phyloP scores from a whole-genome alignment of 2,888 invertebrate species.

The Teleogryllus oceanicus region DNA sequence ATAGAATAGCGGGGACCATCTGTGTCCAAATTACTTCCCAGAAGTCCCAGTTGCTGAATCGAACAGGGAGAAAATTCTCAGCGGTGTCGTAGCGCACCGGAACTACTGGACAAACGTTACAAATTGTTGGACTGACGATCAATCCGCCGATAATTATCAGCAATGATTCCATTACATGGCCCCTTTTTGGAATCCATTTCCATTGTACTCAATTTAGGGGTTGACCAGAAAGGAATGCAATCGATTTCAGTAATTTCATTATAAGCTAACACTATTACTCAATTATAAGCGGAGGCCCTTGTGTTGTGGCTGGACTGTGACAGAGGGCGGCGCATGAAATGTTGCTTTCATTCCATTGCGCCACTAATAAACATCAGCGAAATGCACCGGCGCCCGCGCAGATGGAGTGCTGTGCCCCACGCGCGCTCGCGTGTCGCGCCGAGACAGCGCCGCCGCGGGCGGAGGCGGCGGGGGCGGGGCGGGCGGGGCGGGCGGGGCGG shows the following conservation, averaged over 20 bases:
- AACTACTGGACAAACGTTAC: background rate
- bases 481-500: too few relatives aligned
- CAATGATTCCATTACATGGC: background rate
- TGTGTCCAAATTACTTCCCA: too few relatives aligned
- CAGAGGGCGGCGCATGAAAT: slow-evolving; percentile 6
- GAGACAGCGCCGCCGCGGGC: too few relatives aligned
- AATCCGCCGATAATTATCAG: slow-evolving; percentile 9
- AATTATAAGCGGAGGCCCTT: slow-evolving; percentile 9
- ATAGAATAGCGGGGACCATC: too few relatives aligned
- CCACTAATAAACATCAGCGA: background rate
- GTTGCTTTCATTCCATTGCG: background rate
- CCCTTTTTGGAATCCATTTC: slow-evolving; percentile 18
- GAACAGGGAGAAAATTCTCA: too few relatives aligned
- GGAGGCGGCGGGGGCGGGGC: too few relatives aligned
- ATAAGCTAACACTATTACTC: slow-evolving; percentile 9
- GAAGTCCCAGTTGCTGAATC: too few relatives aligned
- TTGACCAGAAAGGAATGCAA: slow-evolving; percentile 18
- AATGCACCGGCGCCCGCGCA: background rate
- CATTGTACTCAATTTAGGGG: slow-evolving; percentile 6
- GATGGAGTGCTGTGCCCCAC: too few relatives aligned
- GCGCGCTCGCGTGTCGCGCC: too few relatives aligned
- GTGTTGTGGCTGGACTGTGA: background rate
- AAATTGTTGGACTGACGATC: background rate
- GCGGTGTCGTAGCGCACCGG: too few relatives aligned
- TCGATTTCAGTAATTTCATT: background rate